These are phyloP conservation scores for Phrixothrix hirtus DNA, from an alignment of 2,888 invertebrate species.

Conservation along the genomic window DNA sequence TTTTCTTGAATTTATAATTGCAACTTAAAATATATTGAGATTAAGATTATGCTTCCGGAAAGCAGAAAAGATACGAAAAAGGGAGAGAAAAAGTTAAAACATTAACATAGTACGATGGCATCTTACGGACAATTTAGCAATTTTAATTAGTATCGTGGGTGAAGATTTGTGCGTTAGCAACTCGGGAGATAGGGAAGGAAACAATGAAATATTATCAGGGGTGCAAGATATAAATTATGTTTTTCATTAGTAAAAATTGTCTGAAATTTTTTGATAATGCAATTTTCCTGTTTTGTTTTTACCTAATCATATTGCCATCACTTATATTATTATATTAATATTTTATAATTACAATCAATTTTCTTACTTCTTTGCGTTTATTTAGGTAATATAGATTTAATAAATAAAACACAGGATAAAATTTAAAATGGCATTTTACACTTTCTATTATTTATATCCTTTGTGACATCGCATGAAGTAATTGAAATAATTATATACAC, in stretches of 20 bases:
- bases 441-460: too few relatives aligned
- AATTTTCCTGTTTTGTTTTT: not conserved
- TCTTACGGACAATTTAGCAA: slow-evolving; percentile 56
- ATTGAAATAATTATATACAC: too few relatives aligned
- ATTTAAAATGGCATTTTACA: too few relatives aligned
- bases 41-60: too few relatives aligned
- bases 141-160: slow-evolving; percentile 53
- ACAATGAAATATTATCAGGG: slow-evolving; percentile 46
- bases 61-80: not conserved
- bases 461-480: too few relatives aligned
- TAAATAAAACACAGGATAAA: too few relatives aligned
- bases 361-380: too few relatives aligned
- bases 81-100: slow-evolving; percentile 35
- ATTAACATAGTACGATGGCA: slow-evolving; percentile 38
- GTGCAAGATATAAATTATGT: slow-evolving; percentile 47
- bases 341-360: too few relatives aligned
- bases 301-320: not conserved
- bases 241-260: slow-evolving; percentile 43
- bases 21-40: too few relatives aligned
- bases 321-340: too few relatives aligned
- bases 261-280: slow-evolving; percentile 15
- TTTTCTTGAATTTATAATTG: too few relatives aligned
- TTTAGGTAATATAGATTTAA: too few relatives aligned
- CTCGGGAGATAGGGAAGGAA: slow-evolving; percentile 41
- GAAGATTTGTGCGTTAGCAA: slow-evolving; percentile 50